A percentile compares a stretch with the other conserved stretches of the same genome.
Evolutionary conservation across 2,113 vertebrate genomes (phyloP).

Genomic region (Scomber japonicus): DNA sequence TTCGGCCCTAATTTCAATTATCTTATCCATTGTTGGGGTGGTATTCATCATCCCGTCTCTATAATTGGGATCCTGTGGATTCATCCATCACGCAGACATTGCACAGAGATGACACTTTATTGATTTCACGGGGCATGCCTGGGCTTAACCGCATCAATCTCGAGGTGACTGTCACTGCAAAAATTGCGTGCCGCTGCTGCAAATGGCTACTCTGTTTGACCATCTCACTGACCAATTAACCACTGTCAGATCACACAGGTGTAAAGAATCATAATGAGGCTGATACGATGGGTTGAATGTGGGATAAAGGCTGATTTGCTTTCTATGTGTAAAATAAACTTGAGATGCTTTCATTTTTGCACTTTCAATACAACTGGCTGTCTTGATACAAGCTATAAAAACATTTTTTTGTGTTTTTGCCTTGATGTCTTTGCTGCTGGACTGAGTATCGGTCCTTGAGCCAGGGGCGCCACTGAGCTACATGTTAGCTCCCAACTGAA

Average conservation of each 20-base stretch:
- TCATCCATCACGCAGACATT: slow-evolving; percentile 79
- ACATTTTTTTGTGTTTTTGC: not conserved
- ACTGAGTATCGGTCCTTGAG: not conserved
- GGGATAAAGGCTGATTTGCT: slow-evolving; percentile 18
- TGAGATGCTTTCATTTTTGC: slow-evolving; percentile 27
- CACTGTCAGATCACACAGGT: slow-evolving; percentile 43
- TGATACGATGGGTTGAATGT: slow-evolving; percentile 15
- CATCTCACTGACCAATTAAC: slow-evolving; percentile 69
- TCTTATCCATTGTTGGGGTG: slow-evolving; percentile 64
- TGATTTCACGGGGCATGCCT: slow-evolving; percentile 76
- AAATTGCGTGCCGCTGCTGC: slow-evolving; percentile 69
- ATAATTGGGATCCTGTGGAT: slow-evolving; percentile 79
- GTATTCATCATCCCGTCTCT: slow-evolving; percentile 71
- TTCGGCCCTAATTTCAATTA: slow-evolving; percentile 71
- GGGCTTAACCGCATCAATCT: slow-evolving; percentile 76
- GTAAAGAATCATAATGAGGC: slow-evolving; percentile 61
- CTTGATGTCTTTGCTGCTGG: not conserved
- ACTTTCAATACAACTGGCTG: slow-evolving; percentile 22
- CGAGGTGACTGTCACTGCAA: slow-evolving; percentile 67
- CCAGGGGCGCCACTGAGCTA: slow-evolving; percentile 4
- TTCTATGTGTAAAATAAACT: slow-evolving; percentile 33
- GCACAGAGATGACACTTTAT: slow-evolving; percentile 78
- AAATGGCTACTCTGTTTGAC: slow-evolving; percentile 74
- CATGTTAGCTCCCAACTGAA: slow-evolving; percentile 31
- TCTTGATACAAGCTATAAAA: slow-evolving; percentile 36